These are phyloP conservation scores for Nephotettix cincticeps DNA, from an alignment of 1,140 invertebrate genomes.

Conservation along the genomic window DNA sequence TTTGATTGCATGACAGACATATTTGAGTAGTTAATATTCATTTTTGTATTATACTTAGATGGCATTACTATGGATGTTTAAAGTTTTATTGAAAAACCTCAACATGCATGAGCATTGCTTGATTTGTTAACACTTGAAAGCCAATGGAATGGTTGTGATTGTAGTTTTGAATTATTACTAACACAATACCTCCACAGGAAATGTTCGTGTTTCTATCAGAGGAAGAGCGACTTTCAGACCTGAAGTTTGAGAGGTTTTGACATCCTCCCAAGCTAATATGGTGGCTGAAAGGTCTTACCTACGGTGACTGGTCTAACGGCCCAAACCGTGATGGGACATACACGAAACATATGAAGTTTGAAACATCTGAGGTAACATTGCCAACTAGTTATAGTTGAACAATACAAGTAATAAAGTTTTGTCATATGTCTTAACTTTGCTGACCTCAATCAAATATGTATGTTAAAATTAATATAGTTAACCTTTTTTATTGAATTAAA, in stretches of 20 bases:
- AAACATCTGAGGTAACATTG: conserved; percentile 62
- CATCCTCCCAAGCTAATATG: conserved; percentile 76
- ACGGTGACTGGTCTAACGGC: conserved; percentile 94
- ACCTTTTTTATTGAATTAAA: no score
- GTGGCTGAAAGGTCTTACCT: conserved; percentile 79
- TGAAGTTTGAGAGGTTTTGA: conserved; percentile 62
- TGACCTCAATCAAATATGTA: no score
- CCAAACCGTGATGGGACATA: conserved; percentile 78
- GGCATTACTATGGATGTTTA: no score
- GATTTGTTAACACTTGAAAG: not conserved
- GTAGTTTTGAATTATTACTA: no score
- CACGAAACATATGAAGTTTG: conserved; percentile 62
- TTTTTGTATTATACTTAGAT: no score
- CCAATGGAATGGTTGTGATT: conserved; percentile 2
- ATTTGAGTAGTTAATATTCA: no score
- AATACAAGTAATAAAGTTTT: not conserved
- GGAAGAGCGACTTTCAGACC: conserved; percentile 52
- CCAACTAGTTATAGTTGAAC: not conserved
- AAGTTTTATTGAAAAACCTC: no score
- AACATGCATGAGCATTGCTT: no score
- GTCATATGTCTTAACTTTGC: no score
- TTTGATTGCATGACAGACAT: no score
- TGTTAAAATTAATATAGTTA: no score
- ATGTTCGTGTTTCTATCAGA: conserved; percentile 90
- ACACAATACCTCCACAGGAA: conserved; percentile 55